These are phyloP conservation scores for Artemia sinica DNA, from an alignment of 2,888 invertebrate species.

Conservation along the genomic window DNA sequence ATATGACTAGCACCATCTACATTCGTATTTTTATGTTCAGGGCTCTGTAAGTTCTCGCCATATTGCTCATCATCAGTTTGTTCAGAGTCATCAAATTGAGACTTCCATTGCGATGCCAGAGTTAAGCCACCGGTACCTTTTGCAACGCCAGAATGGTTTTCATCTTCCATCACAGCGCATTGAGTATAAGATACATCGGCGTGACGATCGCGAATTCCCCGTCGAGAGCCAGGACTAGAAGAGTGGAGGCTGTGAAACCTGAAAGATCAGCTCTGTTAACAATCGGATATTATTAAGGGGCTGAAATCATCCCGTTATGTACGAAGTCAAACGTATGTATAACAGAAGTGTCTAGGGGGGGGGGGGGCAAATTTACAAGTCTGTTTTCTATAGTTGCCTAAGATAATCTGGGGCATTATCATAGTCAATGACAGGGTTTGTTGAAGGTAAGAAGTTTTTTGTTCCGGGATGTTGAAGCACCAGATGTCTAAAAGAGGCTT, in stretches of 20 bases:
- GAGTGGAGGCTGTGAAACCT: slow-evolving; percentile 22
- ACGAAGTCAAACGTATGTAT: too few relatives aligned
- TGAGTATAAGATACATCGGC: slow-evolving; percentile 70
- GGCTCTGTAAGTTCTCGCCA: slow-evolving; percentile 49
- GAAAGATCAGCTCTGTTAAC: neutral
- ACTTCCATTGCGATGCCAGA: slow-evolving; percentile 83
- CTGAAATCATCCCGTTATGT: too few relatives aligned
- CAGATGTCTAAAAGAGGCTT: too few relatives aligned
- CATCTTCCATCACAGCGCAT: slow-evolving; percentile 81
- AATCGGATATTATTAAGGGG: too few relatives aligned
- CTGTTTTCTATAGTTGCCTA: too few relatives aligned
- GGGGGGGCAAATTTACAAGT: too few relatives aligned
- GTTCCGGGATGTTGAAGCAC: too few relatives aligned
- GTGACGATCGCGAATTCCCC: slow-evolving; percentile 22
- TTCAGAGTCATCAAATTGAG: slow-evolving; percentile 86
- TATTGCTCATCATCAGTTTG: slow-evolving; percentile 88
- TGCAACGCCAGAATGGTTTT: slow-evolving; percentile 70
- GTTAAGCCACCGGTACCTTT: slow-evolving; percentile 68
- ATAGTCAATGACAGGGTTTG: too few relatives aligned
- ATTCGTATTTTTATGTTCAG: slow-evolving; percentile 35
- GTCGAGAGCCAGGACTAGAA: slow-evolving; percentile 19
- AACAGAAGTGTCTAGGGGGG: too few relatives aligned
- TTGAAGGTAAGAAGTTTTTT: too few relatives aligned
- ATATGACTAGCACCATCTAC: neutral
- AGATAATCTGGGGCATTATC: too few relatives aligned